Evolutionary conservation across 2,888 invertebrate species (phyloP), one percentile per base, ranked within the genome.

Genomic region (Andrena bicolor): DNA sequence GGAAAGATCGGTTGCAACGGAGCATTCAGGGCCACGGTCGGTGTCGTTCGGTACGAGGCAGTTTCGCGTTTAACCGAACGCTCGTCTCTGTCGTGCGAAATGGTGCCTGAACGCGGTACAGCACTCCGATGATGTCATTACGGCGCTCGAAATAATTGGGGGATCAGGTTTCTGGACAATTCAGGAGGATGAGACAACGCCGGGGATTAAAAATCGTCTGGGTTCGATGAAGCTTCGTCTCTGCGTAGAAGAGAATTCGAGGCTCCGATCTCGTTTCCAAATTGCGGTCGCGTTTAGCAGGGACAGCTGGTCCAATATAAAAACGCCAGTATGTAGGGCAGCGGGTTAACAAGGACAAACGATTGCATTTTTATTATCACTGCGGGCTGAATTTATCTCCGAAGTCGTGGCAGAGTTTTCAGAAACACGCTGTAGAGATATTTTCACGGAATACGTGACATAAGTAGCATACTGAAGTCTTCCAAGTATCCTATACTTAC

Each of bases 11-110:
- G 56, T 82, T 48, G 28, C 3, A 58, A 23, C 13, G 30, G 28
- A 30, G 28, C 30, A 61, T 56, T 68, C 75, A 73, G 49, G 77
- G 76, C 26, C 83, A 77, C 51, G 76, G 81, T 23, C 72, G 48
- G 2, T 48, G 32, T 49, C 58, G 20, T 8, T 41, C 1, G 5
- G 2, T 13, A 26, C 65, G 23, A 65, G 60, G 51, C 28, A n/a
- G 2, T 32, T 13, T 26, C 48, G 32, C 41, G 2, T 13, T 41
- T 35, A 28, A 32, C 30, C 26, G 5, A 28, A 69, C 16, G 32
- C 13, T 23, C 13, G 30, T 13, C n/a, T 35, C 16, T 2, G 32
- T 16, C 28, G 16, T 4, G 56, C 20, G 23, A 51, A 72, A 51
- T 32, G 13, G 41, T 60, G 35, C 10, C 60, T 20, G 16, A 16